Percentiles rank a stretch among this genome's conserved stretches.
phyloP scores from a whole-genome alignment of 1,140 invertebrate species.

The Bombus huntii region DNA sequence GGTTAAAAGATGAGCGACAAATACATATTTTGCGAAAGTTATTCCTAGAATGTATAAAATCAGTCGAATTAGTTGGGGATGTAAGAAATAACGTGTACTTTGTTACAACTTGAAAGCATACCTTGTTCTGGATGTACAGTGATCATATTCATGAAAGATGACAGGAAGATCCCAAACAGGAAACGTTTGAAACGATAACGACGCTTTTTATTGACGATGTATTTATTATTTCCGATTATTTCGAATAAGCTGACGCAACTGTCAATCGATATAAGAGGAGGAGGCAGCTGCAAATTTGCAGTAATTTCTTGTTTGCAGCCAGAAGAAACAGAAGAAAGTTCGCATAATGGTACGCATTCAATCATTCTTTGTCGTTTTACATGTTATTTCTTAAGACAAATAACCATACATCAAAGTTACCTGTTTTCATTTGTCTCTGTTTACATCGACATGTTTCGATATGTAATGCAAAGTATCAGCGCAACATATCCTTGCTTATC shows the following conservation, averaged over 20 bases:
- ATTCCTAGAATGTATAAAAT: neutral
- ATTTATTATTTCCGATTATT: too few species aligned
- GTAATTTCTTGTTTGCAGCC: too few species aligned
- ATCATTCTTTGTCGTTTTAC: neutral
- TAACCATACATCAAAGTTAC: neutral
- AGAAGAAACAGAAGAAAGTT: too few species aligned
- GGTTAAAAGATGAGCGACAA: neutral
- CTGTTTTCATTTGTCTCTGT: neutral
- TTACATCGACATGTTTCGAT: neutral
- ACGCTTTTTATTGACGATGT: too few species aligned
- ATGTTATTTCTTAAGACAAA: too few species aligned
- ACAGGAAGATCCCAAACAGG: too few species aligned
- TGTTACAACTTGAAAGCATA: neutral
- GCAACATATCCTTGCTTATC: neutral
- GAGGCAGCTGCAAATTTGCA: too few species aligned
- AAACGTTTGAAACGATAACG: too few species aligned
- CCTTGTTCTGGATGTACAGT: too few species aligned
- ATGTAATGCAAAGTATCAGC: neutral
- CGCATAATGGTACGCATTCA: neutral
- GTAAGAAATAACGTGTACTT: neutral
- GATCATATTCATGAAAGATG: neutral
- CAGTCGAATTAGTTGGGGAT: neutral
- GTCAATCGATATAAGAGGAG: too few species aligned
- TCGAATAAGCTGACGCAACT: too few species aligned
- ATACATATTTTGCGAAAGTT: neutral